Percentiles rank a stretch among this genome's conserved stretches.
phyloP scores from a whole-genome alignment of 2,888 invertebrate species.

The Ypsolopha scabrella region DNA sequence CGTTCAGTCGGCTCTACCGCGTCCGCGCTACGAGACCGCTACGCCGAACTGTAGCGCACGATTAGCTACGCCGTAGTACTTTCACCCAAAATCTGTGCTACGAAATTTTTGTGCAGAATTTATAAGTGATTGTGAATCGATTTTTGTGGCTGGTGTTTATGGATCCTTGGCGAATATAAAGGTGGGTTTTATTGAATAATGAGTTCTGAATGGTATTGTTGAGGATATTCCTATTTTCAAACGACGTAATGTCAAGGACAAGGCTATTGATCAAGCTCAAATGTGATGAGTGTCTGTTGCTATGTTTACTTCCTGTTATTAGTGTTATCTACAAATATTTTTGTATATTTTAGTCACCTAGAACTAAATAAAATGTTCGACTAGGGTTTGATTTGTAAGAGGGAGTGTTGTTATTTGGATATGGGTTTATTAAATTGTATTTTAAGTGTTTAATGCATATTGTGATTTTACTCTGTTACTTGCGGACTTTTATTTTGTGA shows the following conservation, averaged over 20 bases:
- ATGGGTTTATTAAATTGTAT: too few relatives aligned
- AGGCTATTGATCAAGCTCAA: slow-evolving; percentile 49
- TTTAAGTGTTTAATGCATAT: too few relatives aligned
- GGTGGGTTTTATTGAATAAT: slow-evolving; percentile 48
- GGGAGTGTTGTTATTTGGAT: too few relatives aligned
- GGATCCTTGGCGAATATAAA: slow-evolving; percentile 12
- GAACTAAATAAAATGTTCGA: too few relatives aligned
- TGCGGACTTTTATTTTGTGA: too few relatives aligned
- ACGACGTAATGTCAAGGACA: slow-evolving; percentile 52
- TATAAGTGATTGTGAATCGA: neutral
- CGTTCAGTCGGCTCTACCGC: slow-evolving; percentile 53
- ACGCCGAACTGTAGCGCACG: slow-evolving; percentile 18
- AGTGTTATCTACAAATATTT: too few relatives aligned
- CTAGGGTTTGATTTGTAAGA: too few relatives aligned
- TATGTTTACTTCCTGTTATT: slow-evolving; percentile 8
- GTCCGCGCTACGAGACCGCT: slow-evolving; percentile 34
- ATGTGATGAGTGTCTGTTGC: slow-evolving; percentile 14
- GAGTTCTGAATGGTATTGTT: slow-evolving; percentile 31
- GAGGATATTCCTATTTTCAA: slow-evolving; percentile 22
- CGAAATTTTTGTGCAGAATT: neutral
- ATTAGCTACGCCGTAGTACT: slow-evolving; percentile 15
- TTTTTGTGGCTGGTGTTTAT: too few relatives aligned
- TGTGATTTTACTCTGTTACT: too few relatives aligned
- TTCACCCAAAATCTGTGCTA: neutral
- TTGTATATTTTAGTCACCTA: too few relatives aligned